Percentiles rank a stretch among this genome's conserved stretches.
Evolutionary conservation across 2,888 invertebrate species (phyloP).

Genomic region (Eupithecia vulgata): DNA sequence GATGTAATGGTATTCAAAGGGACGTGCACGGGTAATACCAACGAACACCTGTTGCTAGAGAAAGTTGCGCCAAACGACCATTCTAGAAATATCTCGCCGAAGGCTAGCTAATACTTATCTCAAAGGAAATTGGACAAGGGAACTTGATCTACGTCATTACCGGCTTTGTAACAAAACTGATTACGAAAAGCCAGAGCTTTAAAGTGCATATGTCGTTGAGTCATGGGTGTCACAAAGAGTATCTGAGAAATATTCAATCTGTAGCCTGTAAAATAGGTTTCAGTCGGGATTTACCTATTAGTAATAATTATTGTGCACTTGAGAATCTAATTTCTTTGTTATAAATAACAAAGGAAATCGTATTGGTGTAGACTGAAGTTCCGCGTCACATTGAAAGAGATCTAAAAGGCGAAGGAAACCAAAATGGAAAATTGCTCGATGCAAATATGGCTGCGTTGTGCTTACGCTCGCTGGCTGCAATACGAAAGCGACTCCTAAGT

Average conservation of each 20-base stretch:
- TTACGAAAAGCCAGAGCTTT: conserved; percentile 44
- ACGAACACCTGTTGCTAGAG: conserved; percentile 61
- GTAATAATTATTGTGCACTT: conserved; percentile 15
- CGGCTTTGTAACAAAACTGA: conserved; percentile 43
- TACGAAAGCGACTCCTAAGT: conserved; percentile 73
- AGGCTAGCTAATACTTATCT: conserved; percentile 43
- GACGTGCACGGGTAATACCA: conserved; percentile 48
- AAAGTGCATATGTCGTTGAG: conserved; percentile 53
- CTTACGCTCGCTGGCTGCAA: conserved; percentile 51
- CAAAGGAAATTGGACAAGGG: conserved; percentile 50
- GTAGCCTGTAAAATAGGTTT: conserved; percentile 5
- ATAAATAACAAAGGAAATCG: conserved; percentile 8
- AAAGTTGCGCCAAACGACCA: conserved; percentile 55
- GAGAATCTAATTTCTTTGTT: conserved; percentile 15
- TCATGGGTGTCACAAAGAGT: conserved; percentile 54
- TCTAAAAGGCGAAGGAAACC: conserved; percentile 29
- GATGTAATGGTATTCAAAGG: conserved; percentile 64
- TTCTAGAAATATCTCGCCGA: conserved; percentile 40
- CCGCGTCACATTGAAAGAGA: conserved; percentile 24
- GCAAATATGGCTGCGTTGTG: conserved; percentile 44
- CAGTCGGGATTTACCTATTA: background rate
- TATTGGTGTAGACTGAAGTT: conserved; percentile 16
- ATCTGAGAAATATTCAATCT: conserved; percentile 36
- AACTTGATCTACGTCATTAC: conserved; percentile 44
- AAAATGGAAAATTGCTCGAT: conserved; percentile 37